Conservation (phyloP, 2,888 invertebrate genomes). For the Catocala fraxini region DNA sequence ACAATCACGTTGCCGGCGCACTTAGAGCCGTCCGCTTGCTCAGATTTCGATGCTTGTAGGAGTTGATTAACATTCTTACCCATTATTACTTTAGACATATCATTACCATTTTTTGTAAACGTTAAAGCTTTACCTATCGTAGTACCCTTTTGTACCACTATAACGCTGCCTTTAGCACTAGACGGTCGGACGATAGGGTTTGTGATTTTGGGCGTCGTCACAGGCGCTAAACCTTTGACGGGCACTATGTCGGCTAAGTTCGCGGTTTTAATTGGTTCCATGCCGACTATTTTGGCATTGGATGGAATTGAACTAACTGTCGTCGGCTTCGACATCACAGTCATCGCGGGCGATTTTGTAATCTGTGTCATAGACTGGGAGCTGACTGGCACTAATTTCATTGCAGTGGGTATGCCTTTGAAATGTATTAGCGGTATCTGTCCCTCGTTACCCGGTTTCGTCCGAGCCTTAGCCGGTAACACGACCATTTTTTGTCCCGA, state of each 20-base stretch:
- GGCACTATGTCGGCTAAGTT: constrained; percentile 83
- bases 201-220: constrained; percentile 74
- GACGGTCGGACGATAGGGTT: constrained; percentile 80
- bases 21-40: constrained; percentile 72
- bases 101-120: constrained; percentile 81
- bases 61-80: constrained; percentile 84
- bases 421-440: constrained; percentile 80
- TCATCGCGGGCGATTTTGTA: constrained; percentile 64
- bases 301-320: constrained; percentile 64
- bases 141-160: constrained; percentile 88
- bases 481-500: constrained; percentile 85
- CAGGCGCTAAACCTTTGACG: constrained; percentile 76
- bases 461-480: constrained; percentile 77
- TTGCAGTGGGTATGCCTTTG: constrained; percentile 79
- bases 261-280: constrained; percentile 76
- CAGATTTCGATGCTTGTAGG: constrained; percentile 76
- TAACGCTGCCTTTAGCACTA: constrained; percentile 86
- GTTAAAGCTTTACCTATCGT: constrained; percentile 82
- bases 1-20: constrained; percentile 81
- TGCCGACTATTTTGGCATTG: constrained; percentile 68
- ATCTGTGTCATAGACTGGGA: constrained; percentile 69
- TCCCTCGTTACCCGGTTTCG: constrained; percentile 73
- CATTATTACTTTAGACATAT: constrained; percentile 85
- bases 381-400: constrained; percentile 82
- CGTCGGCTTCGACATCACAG: constrained; percentile 73